Conservation (phyloP, 2,797 vertebrate species). For the Cottoperca gobio region DNA sequence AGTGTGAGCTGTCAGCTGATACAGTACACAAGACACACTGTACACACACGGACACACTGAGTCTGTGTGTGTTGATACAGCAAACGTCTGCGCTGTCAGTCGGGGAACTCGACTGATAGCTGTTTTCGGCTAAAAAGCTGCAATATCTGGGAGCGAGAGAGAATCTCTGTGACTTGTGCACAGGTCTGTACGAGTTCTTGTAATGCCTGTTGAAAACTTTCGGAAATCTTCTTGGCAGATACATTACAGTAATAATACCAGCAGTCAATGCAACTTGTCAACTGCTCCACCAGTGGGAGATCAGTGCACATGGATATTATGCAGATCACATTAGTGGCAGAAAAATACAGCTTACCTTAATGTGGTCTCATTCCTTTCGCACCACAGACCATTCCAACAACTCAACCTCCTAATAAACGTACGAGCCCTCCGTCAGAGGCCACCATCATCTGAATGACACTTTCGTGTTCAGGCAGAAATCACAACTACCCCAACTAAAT, state of each 20-base stretch:
- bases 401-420: constrained; percentile 62
- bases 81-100: constrained; percentile 39
- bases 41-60: constrained; percentile 43
- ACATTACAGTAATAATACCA: constrained; percentile 12
- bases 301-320: constrained; percentile 17
- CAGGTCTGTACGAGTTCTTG: background rate
- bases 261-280: background rate
- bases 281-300: constrained; percentile 20
- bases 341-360: constrained; percentile 60
- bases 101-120: constrained; percentile 31
- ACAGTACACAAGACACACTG: constrained; percentile 40
- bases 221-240: background rate
- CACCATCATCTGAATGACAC: constrained; percentile 76
- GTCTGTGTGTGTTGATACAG: constrained; percentile 34
- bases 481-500: constrained; percentile 73
- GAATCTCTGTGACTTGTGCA: constrained; percentile 26
- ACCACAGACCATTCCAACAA: constrained; percentile 54
- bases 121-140: constrained; percentile 27
- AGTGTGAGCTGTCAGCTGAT: constrained; percentile 45
- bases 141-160: constrained; percentile 7
- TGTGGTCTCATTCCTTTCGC: constrained; percentile 52
- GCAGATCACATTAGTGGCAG: constrained; percentile 41
- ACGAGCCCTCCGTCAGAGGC: constrained; percentile 61
- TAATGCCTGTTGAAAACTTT: background rate
- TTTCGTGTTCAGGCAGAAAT: constrained; percentile 75